Conservation (phyloP, 2,113 vertebrate genomes). For the Corythaeola cristata region DNA sequence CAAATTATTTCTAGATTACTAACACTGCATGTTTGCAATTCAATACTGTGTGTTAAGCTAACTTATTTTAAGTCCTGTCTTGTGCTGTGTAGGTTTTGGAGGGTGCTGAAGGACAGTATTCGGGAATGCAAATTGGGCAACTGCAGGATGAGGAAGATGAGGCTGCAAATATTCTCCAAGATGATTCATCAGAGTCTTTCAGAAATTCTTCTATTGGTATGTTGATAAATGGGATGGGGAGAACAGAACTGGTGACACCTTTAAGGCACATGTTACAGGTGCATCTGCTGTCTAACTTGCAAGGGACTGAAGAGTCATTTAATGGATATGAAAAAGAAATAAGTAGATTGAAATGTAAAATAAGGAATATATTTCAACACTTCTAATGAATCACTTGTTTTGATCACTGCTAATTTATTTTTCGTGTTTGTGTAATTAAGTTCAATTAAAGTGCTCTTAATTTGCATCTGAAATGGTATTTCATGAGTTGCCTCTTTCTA, state of each 20-base stretch:
- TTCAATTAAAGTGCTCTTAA: neutral
- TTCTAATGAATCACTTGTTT: slow-evolving; percentile 6
- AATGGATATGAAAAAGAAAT: neutral
- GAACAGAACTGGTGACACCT: neutral
- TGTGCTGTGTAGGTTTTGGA: slow-evolving; percentile 83
- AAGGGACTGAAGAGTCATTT: neutral
- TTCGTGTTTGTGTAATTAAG: slow-evolving; percentile 11
- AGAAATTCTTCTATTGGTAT: slow-evolving; percentile 83
- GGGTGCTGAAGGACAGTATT: slow-evolving; percentile 88
- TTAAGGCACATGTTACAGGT: neutral
- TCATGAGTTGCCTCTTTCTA: neutral
- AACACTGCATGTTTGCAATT: neutral
- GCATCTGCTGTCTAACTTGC: neutral
- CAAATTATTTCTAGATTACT: neutral
- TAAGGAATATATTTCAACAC: neutral
- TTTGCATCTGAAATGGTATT: slow-evolving; percentile 7
- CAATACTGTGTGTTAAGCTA: neutral
- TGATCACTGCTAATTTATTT: slow-evolving; percentile 25
- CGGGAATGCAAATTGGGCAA: slow-evolving; percentile 88
- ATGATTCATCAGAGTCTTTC: slow-evolving; percentile 73
- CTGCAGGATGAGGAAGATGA: slow-evolving; percentile 93
- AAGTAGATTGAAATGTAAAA: neutral
- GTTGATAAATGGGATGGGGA: neutral
- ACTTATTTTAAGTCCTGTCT: neutral
- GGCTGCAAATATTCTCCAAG: slow-evolving; percentile 64